Evolutionary conservation across 2,113 vertebrate species (phyloP), one percentile per base, ranked within the genome.

Genomic region (Serinus canaria): DNA sequence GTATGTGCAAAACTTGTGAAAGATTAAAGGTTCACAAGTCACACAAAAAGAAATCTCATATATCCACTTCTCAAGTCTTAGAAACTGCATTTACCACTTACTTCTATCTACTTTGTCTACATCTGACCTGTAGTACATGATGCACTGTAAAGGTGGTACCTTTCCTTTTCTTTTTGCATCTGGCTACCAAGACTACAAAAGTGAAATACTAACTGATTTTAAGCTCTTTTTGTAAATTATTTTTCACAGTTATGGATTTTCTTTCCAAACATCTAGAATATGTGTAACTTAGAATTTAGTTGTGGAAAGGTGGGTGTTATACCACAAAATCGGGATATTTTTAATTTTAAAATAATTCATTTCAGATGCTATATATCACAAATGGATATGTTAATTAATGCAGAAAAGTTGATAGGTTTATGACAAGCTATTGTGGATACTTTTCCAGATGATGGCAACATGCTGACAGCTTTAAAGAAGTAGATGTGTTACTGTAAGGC

Each of bases 401-500:
- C 12, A 80, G 19, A n/a, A 60, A 87, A 73, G 17, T 2, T 80
- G 63, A 63, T 68, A 76, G 3, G 1, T 68, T 80, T 83, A 83
- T 60, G 68, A 81, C 1, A 17, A 93, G 56, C 37, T 75, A 78
- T 25, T 56, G 15, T 74, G 10, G 37, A 23, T 46, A 49, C 33
- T 91, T 81, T 66, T 84, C 46, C 23, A 70, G 69, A 78, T 64
- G 55, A 92, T 37, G 11, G 35, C 46, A 81, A 93, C 10, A 78
- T 0, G 0, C 13, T 74, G 50, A 74, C 69, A 92, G 73, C 47
- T 87, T 77, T 70, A 74, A 66, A 78, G 20, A 90, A 83, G 72
- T 33, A 60, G 37, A 70, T 0, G 0, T 19, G 17, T 22, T 69
- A 41, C 16, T 33, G 3, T 77, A 69, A 74, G 46, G 14, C 66